Conservation (phyloP, 2,888 invertebrate species). For the Philhelius pedissequus region DNA sequence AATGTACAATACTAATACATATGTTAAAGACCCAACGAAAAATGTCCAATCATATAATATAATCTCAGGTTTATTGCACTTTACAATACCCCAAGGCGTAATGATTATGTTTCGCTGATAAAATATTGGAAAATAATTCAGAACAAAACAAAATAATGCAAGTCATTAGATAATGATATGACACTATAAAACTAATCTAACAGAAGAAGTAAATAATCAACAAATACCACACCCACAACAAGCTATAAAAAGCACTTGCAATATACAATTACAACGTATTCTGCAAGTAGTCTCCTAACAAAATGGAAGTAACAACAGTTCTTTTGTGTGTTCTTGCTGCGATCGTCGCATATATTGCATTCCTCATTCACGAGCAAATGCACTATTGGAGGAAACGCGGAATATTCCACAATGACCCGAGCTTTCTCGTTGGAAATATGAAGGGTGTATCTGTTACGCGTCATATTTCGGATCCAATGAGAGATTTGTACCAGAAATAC, state of each 20-base stretch:
- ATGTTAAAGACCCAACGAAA: too few relatives aligned
- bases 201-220: not conserved
- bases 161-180: too few relatives aligned
- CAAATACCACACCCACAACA: too few relatives aligned
- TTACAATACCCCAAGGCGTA: too few relatives aligned
- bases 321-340: not conserved
- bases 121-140: too few relatives aligned
- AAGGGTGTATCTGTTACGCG: not conserved
- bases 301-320: not conserved
- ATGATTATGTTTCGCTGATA: too few relatives aligned
- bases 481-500: not conserved
- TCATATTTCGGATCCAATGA: not conserved
- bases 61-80: too few relatives aligned
- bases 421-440: not conserved
- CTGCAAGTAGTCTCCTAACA: not conserved
- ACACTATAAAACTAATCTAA: not conserved
- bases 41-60: too few relatives aligned
- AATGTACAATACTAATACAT: too few relatives aligned
- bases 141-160: too few relatives aligned
- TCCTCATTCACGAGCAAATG: not conserved
- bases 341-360: not conserved
- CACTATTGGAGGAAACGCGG: not conserved
- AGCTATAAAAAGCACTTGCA: not conserved
- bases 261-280: not conserved
- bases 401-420: slow-evolving; percentile 1